Base-by-base conservation (phyloP, 2,113 vertebrate species). In the Nothoprocta perdicaria region DNA sequence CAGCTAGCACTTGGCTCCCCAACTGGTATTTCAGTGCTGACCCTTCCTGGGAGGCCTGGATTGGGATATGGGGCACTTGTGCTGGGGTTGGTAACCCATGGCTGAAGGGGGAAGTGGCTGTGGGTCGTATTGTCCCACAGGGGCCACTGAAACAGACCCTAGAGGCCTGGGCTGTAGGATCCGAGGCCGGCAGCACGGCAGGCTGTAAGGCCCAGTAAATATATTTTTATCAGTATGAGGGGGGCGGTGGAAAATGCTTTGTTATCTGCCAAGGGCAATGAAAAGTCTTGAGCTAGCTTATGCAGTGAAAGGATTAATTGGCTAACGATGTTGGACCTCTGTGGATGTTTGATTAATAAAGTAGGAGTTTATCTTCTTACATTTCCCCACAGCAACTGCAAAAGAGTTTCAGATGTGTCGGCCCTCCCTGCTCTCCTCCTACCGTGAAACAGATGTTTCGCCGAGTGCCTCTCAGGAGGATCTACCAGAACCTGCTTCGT, bases 271-370 rank as follows among this genome's bases (percentile, higher is more conserved):
- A 40, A 90, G 31, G 33, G 76, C 48, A 91, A n/a, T 72, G 76
- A 91, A 84, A 80, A 94, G 73, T 91, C 85, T 89, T 85, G 76
- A 85, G 50, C 41, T 12, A 77, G 21, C 29, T 80, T 82, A 84
- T 50, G 67, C 33, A 71, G 60, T 26, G 85, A 83, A 94, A 94
- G 88, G 73, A 83, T 89, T 95, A 77, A 90, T 96, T 94, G 92
- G 76, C 73, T 86, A 40, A 52, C 1, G 5, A 15, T 26, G 29
- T 66, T 78, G 66, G 65, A 40, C 52, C 35, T 66, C 27, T 40
- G 52, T 75, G 46, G 65, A 69, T 85, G 80, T 83, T 93, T 90
- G 91, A 90, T 91, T 96, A 92, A 88, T 89, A 93, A 91, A 91
- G 91, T 29, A 92, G 72, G 83, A 83, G 79, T 89, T 93, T 87